phyloP scores from a whole-genome alignment of 2,113 vertebrate genomes.

The Parus major region DNA sequence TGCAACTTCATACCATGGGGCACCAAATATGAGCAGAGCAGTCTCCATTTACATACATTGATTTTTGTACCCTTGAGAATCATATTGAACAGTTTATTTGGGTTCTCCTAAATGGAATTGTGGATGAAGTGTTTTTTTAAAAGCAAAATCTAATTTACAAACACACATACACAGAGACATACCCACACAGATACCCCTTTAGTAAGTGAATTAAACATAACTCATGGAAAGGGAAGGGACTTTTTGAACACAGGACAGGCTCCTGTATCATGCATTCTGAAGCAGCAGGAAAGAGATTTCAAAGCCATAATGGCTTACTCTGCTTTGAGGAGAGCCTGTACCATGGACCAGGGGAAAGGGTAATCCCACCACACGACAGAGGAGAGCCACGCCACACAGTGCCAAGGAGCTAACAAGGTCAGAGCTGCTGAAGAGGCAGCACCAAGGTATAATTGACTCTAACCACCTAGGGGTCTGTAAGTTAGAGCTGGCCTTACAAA shows the following conservation, averaged over 20 bases:
- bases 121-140: background rate
- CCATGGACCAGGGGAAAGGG: too few species aligned
- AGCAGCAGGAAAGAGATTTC: background rate
- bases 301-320: background rate
- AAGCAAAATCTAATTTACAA: background rate
- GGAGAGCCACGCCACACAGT: rapidly evolving
- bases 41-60: rapidly evolving
- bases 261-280: background rate
- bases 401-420: background rate
- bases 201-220: background rate
- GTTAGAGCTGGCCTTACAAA: background rate
- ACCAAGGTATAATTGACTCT: background rate
- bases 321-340: background rate
- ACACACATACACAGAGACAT: rapidly evolving
- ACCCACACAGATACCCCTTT: rapidly evolving
- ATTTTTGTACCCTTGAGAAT: background rate
- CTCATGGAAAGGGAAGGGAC: background rate
- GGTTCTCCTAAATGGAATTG: background rate
- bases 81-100: background rate
- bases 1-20: background rate
- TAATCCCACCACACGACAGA: background rate
- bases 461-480: background rate
- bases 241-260: too few species aligned
- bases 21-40: too few species aligned
- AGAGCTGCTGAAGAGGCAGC: background rate